Percentiles rank a stretch among this genome's conserved stretches.
phyloP scores from a whole-genome alignment of 2,113 vertebrate species.

The Guaruba guarouba region DNA sequence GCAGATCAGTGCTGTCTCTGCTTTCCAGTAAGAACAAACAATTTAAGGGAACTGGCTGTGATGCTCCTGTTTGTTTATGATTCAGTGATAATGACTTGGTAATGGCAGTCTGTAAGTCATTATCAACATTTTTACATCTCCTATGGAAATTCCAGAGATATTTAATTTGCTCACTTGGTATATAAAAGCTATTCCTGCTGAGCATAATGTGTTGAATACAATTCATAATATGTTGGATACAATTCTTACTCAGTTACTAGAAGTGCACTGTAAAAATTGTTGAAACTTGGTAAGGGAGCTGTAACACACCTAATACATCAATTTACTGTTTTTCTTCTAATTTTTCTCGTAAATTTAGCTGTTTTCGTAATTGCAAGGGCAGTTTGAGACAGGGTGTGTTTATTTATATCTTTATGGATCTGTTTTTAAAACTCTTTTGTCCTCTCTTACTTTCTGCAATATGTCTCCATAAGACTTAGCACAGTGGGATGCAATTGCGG shows the following conservation, averaged over 20 bases:
- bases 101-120: not conserved
- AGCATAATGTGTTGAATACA: slow-evolving; percentile 3
- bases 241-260: slow-evolving; percentile 30
- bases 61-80: not conserved
- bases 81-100: not conserved
- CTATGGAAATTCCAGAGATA: not conserved
- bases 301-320: not conserved
- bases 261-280: not conserved
- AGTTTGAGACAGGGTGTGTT: not conserved
- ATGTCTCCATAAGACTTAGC: not conserved
- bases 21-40: not conserved
- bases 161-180: not conserved
- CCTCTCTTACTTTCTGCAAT: not conserved
- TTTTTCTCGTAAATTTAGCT: not conserved
- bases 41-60: not conserved
- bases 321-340: not conserved
- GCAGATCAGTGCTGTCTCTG: not conserved
- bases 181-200: slow-evolving; percentile 19
- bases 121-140: not conserved
- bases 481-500: not conserved
- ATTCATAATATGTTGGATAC: not conserved
- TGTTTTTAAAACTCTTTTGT: not conserved
- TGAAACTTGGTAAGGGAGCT: not conserved
- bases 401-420: not conserved
- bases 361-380: not conserved